These are phyloP conservation scores for Procavia capensis DNA, from an alignment of 2,113 vertebrate genomes.

Conservation along the genomic window DNA sequence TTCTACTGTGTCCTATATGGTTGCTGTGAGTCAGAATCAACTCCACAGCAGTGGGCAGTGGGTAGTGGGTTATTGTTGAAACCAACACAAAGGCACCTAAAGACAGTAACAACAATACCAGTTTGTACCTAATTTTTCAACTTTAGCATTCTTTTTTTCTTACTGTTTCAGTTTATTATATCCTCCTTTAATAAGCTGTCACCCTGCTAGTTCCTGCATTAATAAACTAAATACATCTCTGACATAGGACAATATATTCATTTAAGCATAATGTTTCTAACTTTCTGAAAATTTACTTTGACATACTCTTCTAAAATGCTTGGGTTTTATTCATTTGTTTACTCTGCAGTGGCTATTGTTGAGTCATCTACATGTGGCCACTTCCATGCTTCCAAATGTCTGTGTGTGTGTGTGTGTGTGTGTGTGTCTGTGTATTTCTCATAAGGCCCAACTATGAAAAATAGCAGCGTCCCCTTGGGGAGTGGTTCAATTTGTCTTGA, in stretches of 20 bases:
- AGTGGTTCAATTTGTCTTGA: background rate
- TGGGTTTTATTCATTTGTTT: background rate
- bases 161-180: background rate
- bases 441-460: background rate
- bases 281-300: background rate
- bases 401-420: background rate
- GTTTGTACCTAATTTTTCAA: background rate
- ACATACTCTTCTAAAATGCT: background rate
- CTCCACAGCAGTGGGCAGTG: too few species aligned
- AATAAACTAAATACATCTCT: background rate
- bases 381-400: background rate
- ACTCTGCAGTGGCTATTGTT: background rate
- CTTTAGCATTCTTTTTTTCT: background rate
- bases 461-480: background rate
- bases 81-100: too few species aligned
- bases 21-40: too few species aligned
- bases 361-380: background rate
- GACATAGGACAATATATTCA: background rate
- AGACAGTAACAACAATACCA: background rate
- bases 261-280: background rate
- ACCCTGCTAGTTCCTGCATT: background rate
- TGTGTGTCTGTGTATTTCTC: background rate
- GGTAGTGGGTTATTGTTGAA: too few species aligned
- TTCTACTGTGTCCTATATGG: too few species aligned
- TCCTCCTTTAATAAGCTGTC: background rate